These are phyloP conservation scores for Tinea pellionella DNA, from an alignment of 2,888 invertebrate species.

Conservation along the genomic window DNA sequence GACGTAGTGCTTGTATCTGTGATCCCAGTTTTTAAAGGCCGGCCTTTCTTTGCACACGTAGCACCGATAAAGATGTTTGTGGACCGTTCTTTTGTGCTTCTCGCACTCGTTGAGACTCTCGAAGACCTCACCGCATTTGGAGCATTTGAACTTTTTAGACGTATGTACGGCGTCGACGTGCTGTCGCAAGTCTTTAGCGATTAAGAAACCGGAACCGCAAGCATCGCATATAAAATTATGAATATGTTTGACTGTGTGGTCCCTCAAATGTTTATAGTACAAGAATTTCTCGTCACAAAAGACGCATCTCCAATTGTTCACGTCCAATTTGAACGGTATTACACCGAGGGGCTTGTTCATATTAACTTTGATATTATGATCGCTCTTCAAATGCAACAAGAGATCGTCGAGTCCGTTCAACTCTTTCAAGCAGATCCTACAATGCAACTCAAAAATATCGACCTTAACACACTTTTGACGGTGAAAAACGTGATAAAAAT, in stretches of 20 bases:
- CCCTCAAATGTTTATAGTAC: constrained; percentile 8
- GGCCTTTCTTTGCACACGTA: constrained; percentile 60
- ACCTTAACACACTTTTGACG: constrained; percentile 30
- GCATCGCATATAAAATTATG: constrained; percentile 6
- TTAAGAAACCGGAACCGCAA: constrained; percentile 10
- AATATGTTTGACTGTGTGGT: constrained; percentile 3
- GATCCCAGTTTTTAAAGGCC: constrained; percentile 55
- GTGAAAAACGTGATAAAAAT: constrained; percentile 20
- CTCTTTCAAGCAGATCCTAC: constrained; percentile 49
- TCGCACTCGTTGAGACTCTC: constrained; percentile 26
- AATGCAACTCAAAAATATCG: constrained; percentile 54
- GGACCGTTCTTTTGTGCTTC: not conserved
- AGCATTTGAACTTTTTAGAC: constrained; percentile 25
- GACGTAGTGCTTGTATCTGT: constrained; percentile 39
- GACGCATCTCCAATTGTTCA: constrained; percentile 31
- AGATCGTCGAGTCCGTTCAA: constrained; percentile 43
- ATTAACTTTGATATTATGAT: constrained; percentile 54
- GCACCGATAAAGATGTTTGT: constrained; percentile 50
- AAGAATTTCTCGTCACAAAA: constrained; percentile 26
- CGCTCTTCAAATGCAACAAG: constrained; percentile 47
- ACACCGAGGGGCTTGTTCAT: constrained; percentile 34
- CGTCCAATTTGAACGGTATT: constrained; percentile 30
- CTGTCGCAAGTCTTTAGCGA: not conserved
- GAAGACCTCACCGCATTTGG: constrained; percentile 22
- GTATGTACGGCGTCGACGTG: constrained; percentile 17